A percentile compares a stretch with the other conserved stretches of the same genome.
Evolutionary conservation across 2,797 vertebrate species (phyloP).

Genomic region (Denticeps clupeoides): DNA sequence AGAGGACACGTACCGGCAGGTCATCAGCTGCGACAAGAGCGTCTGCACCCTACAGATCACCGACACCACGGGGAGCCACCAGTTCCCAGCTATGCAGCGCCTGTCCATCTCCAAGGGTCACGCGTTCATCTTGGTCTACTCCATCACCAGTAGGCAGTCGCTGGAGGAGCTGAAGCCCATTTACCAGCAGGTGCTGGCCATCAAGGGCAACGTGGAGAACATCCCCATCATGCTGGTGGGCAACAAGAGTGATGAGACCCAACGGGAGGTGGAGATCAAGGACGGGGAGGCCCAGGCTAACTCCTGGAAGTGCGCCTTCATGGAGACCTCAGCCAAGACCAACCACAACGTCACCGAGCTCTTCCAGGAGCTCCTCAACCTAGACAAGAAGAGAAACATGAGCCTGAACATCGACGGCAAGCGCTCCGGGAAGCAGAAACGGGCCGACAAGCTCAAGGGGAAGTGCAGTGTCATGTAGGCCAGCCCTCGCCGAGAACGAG

Average conservation of each 20-base stretch:
- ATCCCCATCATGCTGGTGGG: conserved; percentile 96
- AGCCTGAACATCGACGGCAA: conserved; percentile 91
- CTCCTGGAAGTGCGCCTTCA: conserved; percentile 94
- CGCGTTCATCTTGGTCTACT: conserved; percentile 90
- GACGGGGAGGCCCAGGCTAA: conserved; percentile 85
- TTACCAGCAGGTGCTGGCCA: conserved; percentile 86
- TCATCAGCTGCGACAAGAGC: conserved; percentile 95
- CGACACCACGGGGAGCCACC: conserved; percentile 90
- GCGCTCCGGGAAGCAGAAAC: conserved; percentile 84
- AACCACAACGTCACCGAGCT: conserved; percentile 97
- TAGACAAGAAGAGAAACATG: conserved; percentile 90
- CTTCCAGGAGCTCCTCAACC: conserved; percentile 93
- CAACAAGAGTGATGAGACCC: conserved; percentile 93
- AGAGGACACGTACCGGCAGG: conserved; percentile 94
- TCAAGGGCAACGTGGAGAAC: conserved; percentile 86
- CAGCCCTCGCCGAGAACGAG: conserved; percentile 1
- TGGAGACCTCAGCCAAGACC: conserved; percentile 97
- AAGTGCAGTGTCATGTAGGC: conserved; percentile 88
- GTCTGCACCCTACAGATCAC: conserved; percentile 94
- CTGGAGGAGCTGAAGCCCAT: conserved; percentile 91
- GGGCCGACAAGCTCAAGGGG: conserved; percentile 88
- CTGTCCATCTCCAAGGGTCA: conserved; percentile 94
- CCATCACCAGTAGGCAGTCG: conserved; percentile 85
- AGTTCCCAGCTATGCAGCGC: conserved; percentile 95
- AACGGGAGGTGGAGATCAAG: conserved; percentile 81